phyloP scores from a whole-genome alignment of 2,797 vertebrate species.

The Pelobates cultripes region DNA sequence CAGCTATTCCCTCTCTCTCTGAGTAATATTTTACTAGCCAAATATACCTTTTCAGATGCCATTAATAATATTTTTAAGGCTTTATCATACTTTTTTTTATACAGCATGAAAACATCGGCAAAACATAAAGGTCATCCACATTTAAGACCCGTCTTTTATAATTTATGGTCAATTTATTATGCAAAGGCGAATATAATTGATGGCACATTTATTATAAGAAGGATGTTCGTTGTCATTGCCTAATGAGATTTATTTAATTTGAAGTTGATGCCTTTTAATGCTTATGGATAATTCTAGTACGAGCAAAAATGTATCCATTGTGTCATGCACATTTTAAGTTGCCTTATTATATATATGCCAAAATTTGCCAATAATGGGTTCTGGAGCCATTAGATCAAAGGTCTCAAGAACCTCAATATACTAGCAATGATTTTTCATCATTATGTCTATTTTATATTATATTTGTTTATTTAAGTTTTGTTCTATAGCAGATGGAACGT shows the following conservation, averaged over 20 bases:
- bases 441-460: too few species aligned
- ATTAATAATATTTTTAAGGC: conserved; percentile 52
- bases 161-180: conserved; percentile 56
- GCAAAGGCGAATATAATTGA: conserved; percentile 54
- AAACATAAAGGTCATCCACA: conserved; percentile 45
- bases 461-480: too few species aligned
- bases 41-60: conserved; percentile 14
- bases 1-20: too few species aligned
- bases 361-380: too few species aligned
- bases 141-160: conserved; percentile 53
- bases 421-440: too few species aligned
- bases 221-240: conserved; percentile 68
- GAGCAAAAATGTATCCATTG: neutral
- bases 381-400: too few species aligned
- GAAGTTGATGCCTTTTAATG: conserved; percentile 66
- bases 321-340: neutral
- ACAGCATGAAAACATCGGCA: conserved; percentile 55
- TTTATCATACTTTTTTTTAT: conserved; percentile 47
- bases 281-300: neutral
- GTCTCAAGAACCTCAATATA: too few species aligned
- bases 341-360: too few species aligned
- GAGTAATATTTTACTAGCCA: too few species aligned
- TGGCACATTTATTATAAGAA: conserved; percentile 71
- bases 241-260: conserved; percentile 70
- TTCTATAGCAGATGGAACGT: too few species aligned